A percentile compares a stretch with the other conserved stretches of the same genome.
phyloP scores from a whole-genome alignment of 2,113 vertebrate species.

The Mustela nigripes region DNA sequence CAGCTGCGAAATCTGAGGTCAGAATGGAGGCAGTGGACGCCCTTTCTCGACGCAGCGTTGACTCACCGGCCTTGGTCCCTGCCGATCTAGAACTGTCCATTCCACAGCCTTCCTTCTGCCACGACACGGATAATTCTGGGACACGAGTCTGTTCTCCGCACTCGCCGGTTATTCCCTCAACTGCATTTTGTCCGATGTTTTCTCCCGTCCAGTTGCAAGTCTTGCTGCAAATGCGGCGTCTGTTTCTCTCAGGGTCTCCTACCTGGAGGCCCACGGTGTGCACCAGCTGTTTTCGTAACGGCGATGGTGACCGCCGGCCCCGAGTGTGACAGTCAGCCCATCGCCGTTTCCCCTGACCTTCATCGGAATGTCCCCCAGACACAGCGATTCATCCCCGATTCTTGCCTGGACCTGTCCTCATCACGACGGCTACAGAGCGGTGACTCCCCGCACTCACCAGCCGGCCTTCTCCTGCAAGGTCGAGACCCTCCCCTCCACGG shows the following conservation, averaged over 20 bases:
- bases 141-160: background rate
- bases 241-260: background rate
- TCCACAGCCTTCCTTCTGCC: too few species aligned
- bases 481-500: too few species aligned
- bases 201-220: background rate
- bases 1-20: background rate
- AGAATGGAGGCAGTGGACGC: background rate
- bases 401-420: background rate
- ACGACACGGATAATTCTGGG: background rate
- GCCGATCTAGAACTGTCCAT: background rate
- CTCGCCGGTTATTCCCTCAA: too few species aligned
- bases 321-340: fast-evolving
- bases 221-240: background rate
- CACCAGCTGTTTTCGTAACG: background rate
- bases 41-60: background rate
- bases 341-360: background rate
- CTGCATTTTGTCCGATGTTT: background rate
- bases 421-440: background rate
- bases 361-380: background rate
- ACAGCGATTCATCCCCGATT: background rate
- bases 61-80: background rate
- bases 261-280: background rate
- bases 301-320: background rate
- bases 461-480: background rate
- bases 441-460: background rate